Evolutionary conservation across 2,113 vertebrate genomes (phyloP).

Genomic region (Tylochromis polylepis): DNA sequence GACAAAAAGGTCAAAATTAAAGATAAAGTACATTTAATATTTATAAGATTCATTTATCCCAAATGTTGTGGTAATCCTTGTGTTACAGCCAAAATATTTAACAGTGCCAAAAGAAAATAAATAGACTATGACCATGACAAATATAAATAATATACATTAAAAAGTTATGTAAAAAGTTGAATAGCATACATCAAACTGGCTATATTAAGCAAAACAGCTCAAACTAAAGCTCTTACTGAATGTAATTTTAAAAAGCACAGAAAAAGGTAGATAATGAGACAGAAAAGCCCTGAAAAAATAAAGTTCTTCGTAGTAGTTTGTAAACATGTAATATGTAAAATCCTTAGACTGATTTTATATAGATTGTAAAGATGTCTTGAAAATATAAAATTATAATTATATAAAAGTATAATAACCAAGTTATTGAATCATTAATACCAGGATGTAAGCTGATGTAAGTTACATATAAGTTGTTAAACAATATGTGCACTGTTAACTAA

Average conservation of each 20-base stretch:
- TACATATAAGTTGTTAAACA: neutral
- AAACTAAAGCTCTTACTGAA: no score
- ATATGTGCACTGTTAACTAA: accelerated
- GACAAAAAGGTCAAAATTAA: neutral
- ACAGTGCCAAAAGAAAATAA: accelerated
- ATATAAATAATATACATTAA: neutral
- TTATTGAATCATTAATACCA: neutral
- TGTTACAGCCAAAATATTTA: neutral
- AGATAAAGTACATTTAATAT: neutral
- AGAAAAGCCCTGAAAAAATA: neutral
- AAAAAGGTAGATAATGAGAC: no score
- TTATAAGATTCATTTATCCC: neutral
- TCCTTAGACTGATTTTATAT: neutral
- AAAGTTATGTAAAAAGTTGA: neutral
- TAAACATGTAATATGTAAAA: neutral
- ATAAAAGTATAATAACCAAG: neutral
- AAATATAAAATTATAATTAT: neutral
- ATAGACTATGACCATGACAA: accelerated
- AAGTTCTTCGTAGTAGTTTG: accelerated
- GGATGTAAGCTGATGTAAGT: accelerated
- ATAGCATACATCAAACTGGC: accelerated
- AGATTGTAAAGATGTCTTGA: neutral
- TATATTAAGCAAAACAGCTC: neutral
- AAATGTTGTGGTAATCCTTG: neutral
- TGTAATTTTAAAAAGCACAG: neutral